phyloP scores from a whole-genome alignment of 2,113 vertebrate genomes.

The Protobothrops mucrosquamatus region DNA sequence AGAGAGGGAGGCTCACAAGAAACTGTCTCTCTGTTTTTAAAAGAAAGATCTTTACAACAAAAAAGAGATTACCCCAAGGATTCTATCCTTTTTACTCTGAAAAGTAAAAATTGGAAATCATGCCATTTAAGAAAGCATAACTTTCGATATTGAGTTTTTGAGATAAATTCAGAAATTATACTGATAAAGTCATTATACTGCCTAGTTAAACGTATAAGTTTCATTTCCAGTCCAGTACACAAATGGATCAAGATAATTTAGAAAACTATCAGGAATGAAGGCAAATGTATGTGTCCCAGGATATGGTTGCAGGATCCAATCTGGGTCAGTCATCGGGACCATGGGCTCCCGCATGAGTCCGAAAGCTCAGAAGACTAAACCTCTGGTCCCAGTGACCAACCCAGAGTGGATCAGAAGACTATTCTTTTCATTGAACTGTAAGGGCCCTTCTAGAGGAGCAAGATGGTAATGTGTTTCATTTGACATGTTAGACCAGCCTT shows the following conservation, averaged over 20 bases:
- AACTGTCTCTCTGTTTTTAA: background rate
- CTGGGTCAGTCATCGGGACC: background rate
- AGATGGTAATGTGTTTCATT: slow-evolving; percentile 4
- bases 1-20: background rate
- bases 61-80: background rate
- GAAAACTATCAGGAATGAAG: background rate
- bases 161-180: background rate
- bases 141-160: background rate
- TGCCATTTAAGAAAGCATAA: background rate
- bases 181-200: background rate
- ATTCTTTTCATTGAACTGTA: background rate
- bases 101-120: background rate
- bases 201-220: background rate
- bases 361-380: background rate
- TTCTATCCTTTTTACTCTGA: background rate
- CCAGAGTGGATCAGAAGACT: background rate
- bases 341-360: background rate
- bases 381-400: background rate
- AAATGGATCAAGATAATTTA: accelerated
- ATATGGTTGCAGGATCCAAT: background rate
- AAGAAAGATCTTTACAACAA: background rate
- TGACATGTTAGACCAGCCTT: background rate
- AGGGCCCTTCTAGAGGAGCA: background rate
- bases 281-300: background rate
- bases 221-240: accelerated